Percentiles rank a stretch among this genome's conserved stretches.
Conservation (phyloP, 2,888 invertebrate species). For the Sesia apiformis region DNA sequence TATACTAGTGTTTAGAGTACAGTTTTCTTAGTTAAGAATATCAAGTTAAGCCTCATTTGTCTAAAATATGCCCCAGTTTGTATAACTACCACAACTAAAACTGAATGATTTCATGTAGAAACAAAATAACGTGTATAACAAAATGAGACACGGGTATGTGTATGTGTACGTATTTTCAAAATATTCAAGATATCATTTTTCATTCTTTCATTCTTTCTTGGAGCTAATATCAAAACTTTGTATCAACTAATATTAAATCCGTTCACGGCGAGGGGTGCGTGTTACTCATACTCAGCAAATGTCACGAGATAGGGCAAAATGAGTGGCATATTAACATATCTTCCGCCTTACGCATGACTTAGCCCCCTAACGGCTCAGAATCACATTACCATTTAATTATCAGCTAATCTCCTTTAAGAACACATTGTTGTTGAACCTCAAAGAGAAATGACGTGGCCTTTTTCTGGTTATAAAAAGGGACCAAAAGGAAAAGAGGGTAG, state of each 20-base stretch:
- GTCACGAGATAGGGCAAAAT: slow-evolving; percentile 15
- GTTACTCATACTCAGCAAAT: slow-evolving; percentile 10
- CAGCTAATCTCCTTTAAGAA: slow-evolving; percentile 1
- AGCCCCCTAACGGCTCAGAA: slow-evolving; percentile 7
- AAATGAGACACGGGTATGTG: no score
- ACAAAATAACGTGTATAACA: no score
- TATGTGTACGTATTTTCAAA: no score
- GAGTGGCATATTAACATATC: slow-evolving; percentile 21
- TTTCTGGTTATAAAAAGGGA: slow-evolving; percentile 1
- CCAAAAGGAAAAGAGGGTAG: slow-evolving; percentile 17
- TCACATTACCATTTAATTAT: slow-evolving; percentile 12
- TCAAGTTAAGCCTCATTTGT: no score
- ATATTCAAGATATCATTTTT: no score
- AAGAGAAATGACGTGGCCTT: slow-evolving; percentile 18
- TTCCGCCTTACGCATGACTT: slow-evolving; percentile 5
- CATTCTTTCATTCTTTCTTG: no score
- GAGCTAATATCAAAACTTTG: no score
- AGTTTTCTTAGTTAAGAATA: no score
- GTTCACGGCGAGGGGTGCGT: slow-evolving; percentile 5
- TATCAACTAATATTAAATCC: background rate
- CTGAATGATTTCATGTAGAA: no score
- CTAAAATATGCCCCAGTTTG: no score
- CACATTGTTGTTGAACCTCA: slow-evolving; percentile 13
- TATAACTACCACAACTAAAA: no score
- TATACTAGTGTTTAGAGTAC: no score